Evolutionary conservation across 2,888 invertebrate genomes (phyloP), one percentile per base, ranked within the genome.

Genomic region (Pogonocherus hispidulus): DNA sequence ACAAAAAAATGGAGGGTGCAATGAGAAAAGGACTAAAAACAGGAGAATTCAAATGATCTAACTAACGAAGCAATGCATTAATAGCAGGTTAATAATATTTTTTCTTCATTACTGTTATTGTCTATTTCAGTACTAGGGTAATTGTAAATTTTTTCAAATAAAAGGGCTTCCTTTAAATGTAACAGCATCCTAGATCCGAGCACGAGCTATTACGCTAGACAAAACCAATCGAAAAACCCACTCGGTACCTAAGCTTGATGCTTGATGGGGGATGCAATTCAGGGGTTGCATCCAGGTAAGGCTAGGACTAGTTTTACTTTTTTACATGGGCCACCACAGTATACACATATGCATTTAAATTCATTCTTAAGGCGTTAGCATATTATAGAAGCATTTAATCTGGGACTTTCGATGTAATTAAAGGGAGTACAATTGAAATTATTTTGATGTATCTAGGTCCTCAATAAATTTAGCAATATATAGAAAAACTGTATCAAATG

Each of bases 231-330:
- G 49, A 62, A 62, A 47, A 60, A 62, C 32, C 32, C 16, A 32
- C 47, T 59, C 18, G 47, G 47, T 59, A 59, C 32, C 59, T 47
- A 47, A 18, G 23, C 62, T 51, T 14, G 47, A 47, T 47, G n/a
- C n/a, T n/a, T n/a, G n/a, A n/a, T n/a, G n/a, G 62, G 59, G 62
- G 62, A 49, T 62, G 62, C 46, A 37, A 11, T 20, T 51, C 35
- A 51, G 32, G 62, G 62, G 51, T 62, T 51, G 20, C 49, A 11
- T 37, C 51, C 59, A 60, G 59, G 59, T 60, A 60, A 60, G 47
- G 44, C 59, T 60, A 60, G 59, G 32, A 60, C 46, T 46, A 32
- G 51, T 37, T 49, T 19, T 37, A 35, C 27, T 47, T 62, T 49
- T 27, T 52, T 32, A 32, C 16, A 52, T 16, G 32, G 27, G 52